Evolutionary conservation across 2,113 vertebrate species (phyloP), one percentile per base, ranked within the genome.

Genomic region (Perccottus glenii): DNA sequence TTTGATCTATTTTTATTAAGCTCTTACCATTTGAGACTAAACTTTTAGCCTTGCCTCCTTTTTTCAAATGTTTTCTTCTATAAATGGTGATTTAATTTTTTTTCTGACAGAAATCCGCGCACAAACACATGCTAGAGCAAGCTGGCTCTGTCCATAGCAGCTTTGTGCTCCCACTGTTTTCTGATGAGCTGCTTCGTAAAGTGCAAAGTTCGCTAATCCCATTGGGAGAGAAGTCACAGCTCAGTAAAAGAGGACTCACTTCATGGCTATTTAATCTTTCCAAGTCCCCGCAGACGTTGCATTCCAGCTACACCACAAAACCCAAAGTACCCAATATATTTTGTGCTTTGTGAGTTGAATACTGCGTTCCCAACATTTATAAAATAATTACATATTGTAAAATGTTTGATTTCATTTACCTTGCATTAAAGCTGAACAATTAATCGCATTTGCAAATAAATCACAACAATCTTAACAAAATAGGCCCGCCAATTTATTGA

Each of bases 131-230:
- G 51, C 53, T 52, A 70, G 43, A 77, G 67, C 60, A 61, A 75
- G 2, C 55, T 47, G 36, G 16, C 35, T 27, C 63, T 52, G 68
- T 82, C 72, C 72, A 60, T 68, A 68, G 49, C 75, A 76, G 77
- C 75, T 76, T 79, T 82, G 75, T 75, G 75, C 61, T 66, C 11
- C 36, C 55, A 33, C 38, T 73, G 69, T 85, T 79, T 82, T 78
- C 59, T 64, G 67, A 79, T 81, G 70, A 83, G 75, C 77, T 64
- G 77, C 83, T 85, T 66, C 81, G 74, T 81, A 78, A 79, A 85
- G 81, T 84, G 78, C 76, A 80, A 76, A 75, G 78, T 80, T 78
- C 70, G 63, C 63, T 84, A 85, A 84, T 85, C 70, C 82, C 48
- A 56, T 71, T 35, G 65, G 59, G 62, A 55, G 27, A 61, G 55